Conservation (phyloP, 2,113 vertebrate genomes). For the Peromyscus leucopus region DNA sequence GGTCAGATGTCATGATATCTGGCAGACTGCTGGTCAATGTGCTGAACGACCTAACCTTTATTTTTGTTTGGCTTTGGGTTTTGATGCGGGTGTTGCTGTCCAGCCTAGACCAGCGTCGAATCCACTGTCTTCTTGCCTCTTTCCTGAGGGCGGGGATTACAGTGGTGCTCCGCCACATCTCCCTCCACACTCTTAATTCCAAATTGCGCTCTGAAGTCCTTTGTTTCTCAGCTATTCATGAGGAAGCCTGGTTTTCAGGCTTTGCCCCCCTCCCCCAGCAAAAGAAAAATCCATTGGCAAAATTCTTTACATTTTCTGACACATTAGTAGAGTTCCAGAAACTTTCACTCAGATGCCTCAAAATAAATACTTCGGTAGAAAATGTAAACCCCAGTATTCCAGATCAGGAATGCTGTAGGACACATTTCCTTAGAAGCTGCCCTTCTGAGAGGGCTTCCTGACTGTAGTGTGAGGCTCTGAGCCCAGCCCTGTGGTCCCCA, state of each 20-base stretch:
- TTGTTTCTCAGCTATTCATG: slow-evolving; percentile 8
- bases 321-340: slow-evolving; percentile 78
- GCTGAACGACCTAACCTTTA: background rate
- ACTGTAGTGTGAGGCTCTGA: background rate
- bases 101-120: background rate
- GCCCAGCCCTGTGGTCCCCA: background rate
- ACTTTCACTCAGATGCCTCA: background rate
- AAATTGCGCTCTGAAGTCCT: background rate
- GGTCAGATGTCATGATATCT: background rate
- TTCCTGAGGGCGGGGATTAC: background rate
- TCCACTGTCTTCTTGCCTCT: background rate
- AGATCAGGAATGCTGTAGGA: background rate
- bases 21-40: background rate
- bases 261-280: background rate
- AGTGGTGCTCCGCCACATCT: background rate
- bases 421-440: background rate
- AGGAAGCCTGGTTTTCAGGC: slow-evolving; percentile 43
- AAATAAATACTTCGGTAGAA: slow-evolving; percentile 73
- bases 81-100: background rate
- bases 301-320: slow-evolving; percentile 76
- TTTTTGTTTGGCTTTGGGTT: background rate
- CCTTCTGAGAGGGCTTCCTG: background rate
- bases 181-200: background rate
- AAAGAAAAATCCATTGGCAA: background rate
- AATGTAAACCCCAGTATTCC: slow-evolving; percentile 65